Evolutionary conservation across 2,113 vertebrate species (phyloP), one percentile per base, ranked within the genome.

Genomic region (Dolichallabes microphthalmus): DNA sequence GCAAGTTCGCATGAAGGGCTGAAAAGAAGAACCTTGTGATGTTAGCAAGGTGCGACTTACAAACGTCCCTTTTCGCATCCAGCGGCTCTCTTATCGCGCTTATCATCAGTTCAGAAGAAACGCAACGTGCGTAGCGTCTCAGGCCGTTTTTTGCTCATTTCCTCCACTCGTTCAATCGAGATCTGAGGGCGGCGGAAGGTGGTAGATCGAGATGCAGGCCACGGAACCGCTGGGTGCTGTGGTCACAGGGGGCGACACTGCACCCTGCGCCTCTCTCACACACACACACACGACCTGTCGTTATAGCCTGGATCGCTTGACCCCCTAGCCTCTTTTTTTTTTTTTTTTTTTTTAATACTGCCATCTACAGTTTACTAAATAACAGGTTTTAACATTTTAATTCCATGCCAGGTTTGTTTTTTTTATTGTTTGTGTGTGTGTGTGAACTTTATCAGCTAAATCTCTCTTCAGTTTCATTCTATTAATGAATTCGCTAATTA

Each of bases 11-110:
- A 50, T 85, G 60, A 82, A 82, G 30, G 73, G 74, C 88, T 85
- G 88, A 83, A 87, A 88, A 86, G 82, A 64, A 82, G 52, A 85
- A 66, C 63, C 73, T 45, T 57, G 80, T 58, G 79, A 66, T 86
- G 79, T 66, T 52, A 73, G 74, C 25, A 58, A 86, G 73, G 84
- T 88, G 84, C 73, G 80, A 86, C 57, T 30, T 11, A 2, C 7
- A 80, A 86, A 84, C 80, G 84, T 83, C 83, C 80, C 75, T 76
- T 82, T 61, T 45, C 45, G 22, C 66, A 75, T 80, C 80, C 71
- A 73, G 61, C 58, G 20, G n/a, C 71, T 27, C 39, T 63, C 57
- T 80, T 80, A 80, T 85, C 84, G 19, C 11, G 14, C 69, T 60
- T 2, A 17, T 20, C 82, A 82, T 82, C 81, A 73, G 53, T 82